Evolutionary conservation across 92 coral and sea anemone genomes (phyloP), one percentile per base, ranked within the genome.

Genomic region (Pocillopora grandis): DNA sequence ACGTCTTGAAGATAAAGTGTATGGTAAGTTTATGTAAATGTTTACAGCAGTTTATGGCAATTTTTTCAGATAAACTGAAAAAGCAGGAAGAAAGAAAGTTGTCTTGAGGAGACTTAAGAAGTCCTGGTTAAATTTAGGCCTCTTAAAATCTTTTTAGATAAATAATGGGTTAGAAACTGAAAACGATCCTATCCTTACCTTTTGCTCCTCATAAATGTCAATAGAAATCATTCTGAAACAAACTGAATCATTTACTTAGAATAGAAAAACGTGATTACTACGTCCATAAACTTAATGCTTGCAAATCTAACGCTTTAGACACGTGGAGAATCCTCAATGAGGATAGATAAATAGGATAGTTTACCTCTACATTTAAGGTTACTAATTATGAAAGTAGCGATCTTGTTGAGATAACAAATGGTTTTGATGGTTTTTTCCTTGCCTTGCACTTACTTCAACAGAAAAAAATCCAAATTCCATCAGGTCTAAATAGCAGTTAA

Each of bases 191-290:
- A 19, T 42, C 37, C 10, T 66, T 73, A 23, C 89, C 88, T 15
- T 52, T 4, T 64, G 58, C 48, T 37, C 5, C 23, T 21, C 23
- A 42, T 68, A 85, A 87, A 17, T 10, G 14, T 27, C 79, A 62
- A 70, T 89, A 87, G 62, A 90, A 86, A 62, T 60, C 19, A 13
- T 86, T 72, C 59, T 86, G 81, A 68, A 87, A 90, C 59, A 76
- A 83, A 72, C 66, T 82, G 35, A 87, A 76, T 55, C 87, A 88
- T 76, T 61, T 77, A 42, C 66, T 88, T 27, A 76, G 86, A 85
- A 73, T 79, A 13, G 88, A 86, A 27, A 62, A 3, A 20, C 66
- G 82, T 7, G 49, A 64, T 21, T 90, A 76, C 63, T 90, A 90
- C 84, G 87, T 76, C 58, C 60, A 7, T 27, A 27, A 27, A 27